Conservation (phyloP, 2,113 vertebrate species). For the Strix uralensis region DNA sequence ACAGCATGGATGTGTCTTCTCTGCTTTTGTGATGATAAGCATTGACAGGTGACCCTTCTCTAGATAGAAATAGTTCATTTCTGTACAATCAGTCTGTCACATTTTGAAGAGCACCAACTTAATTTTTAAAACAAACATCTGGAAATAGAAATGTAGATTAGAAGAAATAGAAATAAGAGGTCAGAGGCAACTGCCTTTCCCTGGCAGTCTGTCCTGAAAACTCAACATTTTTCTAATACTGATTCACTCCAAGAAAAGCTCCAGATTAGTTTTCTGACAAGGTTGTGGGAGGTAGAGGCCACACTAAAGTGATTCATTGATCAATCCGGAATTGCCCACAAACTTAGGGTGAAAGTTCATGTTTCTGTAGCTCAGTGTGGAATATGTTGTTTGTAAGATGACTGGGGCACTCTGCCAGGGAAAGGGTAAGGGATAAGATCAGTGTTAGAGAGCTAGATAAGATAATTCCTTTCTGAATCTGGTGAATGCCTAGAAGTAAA, state of each 20-base stretch:
- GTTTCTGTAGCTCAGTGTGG: background rate
- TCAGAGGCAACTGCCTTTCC: background rate
- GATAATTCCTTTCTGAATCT: background rate
- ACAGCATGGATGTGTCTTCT: background rate
- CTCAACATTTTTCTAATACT: background rate
- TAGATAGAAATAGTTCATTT: background rate
- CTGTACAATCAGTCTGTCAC: background rate
- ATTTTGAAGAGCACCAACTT: background rate
- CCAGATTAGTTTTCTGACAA: background rate
- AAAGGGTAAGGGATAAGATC: background rate
- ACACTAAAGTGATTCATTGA: background rate
- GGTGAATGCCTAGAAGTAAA: background rate
- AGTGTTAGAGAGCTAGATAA: background rate
- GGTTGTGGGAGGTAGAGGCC: background rate
- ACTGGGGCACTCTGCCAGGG: background rate
- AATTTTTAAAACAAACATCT: slow-evolving; percentile 32
- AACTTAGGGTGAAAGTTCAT: background rate
- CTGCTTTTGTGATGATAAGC: background rate
- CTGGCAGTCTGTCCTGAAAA: background rate
- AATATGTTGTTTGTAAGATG: background rate
- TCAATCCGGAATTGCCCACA: background rate
- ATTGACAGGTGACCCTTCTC: background rate
- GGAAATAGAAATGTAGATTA: background rate
- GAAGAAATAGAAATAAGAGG: background rate
- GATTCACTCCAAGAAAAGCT: background rate